A percentile compares a stretch with the other conserved stretches of the same genome.
These are phyloP conservation scores for Ophion costatus DNA, from an alignment of 2,888 invertebrate genomes.

Conservation along the genomic window DNA sequence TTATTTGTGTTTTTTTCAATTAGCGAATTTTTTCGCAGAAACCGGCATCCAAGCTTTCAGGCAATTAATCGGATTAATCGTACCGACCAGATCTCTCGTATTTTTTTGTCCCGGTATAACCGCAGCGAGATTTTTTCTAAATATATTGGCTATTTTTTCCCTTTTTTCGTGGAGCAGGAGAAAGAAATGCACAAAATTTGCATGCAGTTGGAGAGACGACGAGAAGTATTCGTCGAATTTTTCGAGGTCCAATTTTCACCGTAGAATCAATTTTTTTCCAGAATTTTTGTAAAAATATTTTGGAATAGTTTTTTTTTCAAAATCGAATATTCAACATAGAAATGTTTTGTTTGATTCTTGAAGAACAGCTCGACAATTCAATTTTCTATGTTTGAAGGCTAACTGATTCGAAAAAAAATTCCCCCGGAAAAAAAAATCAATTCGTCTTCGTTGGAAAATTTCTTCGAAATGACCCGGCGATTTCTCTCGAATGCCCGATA, in stretches of 20 bases:
- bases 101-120: background rate
- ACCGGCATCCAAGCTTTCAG: conserved; percentile 20
- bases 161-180: background rate
- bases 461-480: background rate
- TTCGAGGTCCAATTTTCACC: background rate
- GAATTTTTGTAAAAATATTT: background rate
- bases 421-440: background rate
- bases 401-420: background rate
- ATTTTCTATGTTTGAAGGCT: background rate
- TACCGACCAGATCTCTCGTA: conserved; percentile 3
- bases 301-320: background rate
- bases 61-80: conserved; percentile 45
- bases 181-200: background rate
- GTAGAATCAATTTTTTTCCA: background rate
- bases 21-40: conserved; percentile 22
- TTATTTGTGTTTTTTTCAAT: background rate
- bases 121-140: background rate
- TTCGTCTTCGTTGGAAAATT: background rate
- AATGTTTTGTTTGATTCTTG: background rate
- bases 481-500: background rate
- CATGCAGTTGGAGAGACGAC: background rate
- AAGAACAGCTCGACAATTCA: background rate
- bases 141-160: background rate
- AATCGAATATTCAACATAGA: no score
- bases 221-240: background rate